Evolutionary conservation across 2,797 vertebrate species (phyloP).

Genomic region (Hyperoplus immaculatus): DNA sequence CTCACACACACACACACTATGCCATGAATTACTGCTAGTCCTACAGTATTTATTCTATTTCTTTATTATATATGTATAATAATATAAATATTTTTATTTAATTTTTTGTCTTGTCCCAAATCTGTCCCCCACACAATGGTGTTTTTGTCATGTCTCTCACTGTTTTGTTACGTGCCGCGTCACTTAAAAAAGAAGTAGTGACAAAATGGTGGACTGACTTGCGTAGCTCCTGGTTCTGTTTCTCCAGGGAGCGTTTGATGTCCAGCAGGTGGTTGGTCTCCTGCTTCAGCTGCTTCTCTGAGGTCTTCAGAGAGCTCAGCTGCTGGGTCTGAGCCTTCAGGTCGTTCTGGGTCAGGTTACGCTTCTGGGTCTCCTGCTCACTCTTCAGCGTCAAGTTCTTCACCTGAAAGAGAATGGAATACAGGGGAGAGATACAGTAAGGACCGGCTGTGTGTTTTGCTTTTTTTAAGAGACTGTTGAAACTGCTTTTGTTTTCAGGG

Average conservation of each 20-base stretch:
- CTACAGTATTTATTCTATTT: too few relatives aligned
- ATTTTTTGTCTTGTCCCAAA: too few relatives aligned
- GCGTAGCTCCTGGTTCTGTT: slow-evolving; percentile 96
- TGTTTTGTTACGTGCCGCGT: too few relatives aligned
- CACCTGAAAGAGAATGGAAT: slow-evolving; percentile 83
- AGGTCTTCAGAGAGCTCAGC: slow-evolving; percentile 91
- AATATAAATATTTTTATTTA: too few relatives aligned
- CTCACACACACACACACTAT: too few relatives aligned
- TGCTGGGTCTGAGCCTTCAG: slow-evolving; percentile 97
- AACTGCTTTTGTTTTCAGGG: not conserved
- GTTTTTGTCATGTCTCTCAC: too few relatives aligned
- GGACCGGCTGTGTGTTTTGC: too few relatives aligned
- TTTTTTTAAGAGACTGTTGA: not conserved
- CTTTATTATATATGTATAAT: too few relatives aligned
- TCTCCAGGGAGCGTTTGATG: slow-evolving; percentile 95
- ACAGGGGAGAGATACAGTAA: not conserved
- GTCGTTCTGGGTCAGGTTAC: slow-evolving; percentile 95
- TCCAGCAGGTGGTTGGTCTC: slow-evolving; percentile 97
- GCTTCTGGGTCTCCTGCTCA: slow-evolving; percentile 98
- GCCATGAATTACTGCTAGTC: too few relatives aligned
- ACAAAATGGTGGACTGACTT: slow-evolving; percentile 83
- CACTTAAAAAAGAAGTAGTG: too few relatives aligned
- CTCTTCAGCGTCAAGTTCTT: slow-evolving; percentile 96
- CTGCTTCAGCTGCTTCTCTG: slow-evolving; percentile 97
- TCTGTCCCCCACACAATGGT: too few relatives aligned